phyloP scores from a whole-genome alignment of 2,888 invertebrate genomes.

The Glomeris marginata region DNA sequence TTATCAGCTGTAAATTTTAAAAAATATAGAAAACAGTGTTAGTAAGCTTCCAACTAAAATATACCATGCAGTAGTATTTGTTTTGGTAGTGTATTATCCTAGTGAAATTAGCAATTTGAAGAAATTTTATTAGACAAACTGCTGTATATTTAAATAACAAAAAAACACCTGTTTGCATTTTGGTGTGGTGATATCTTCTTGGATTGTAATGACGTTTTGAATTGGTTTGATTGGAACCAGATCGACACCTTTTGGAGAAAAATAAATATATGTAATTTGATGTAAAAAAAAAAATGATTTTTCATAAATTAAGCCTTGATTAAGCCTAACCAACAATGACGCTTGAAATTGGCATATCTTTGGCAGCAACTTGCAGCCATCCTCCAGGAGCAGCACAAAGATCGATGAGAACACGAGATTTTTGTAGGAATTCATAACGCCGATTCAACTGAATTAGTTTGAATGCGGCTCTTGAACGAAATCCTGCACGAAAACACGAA shows the following conservation, averaged over 20 bases:
- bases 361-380: slow-evolving; percentile 96
- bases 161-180: slow-evolving; percentile 46
- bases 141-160: too few relatives aligned
- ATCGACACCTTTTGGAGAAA: slow-evolving; percentile 54
- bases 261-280: not conserved
- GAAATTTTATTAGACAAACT: too few relatives aligned
- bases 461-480: slow-evolving; percentile 95
- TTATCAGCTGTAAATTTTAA: not conserved
- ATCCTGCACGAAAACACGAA: slow-evolving; percentile 45
- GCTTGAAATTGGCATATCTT: slow-evolving; percentile 94
- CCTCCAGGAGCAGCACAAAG: slow-evolving; percentile 98
- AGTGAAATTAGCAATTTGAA: too few relatives aligned
- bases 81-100: too few relatives aligned
- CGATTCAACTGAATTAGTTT: slow-evolving; percentile 95
- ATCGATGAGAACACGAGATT: slow-evolving; percentile 90
- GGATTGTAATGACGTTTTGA: slow-evolving; percentile 72
- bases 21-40: not conserved
- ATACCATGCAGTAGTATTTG: too few relatives aligned
- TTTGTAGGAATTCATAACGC: slow-evolving; percentile 92
- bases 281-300: slow-evolving; percentile 3
- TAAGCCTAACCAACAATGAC: slow-evolving; percentile 54
- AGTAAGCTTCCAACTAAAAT: not conserved
- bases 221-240: slow-evolving; percentile 84
- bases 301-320: not conserved
- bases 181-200: slow-evolving; percentile 94